A percentile compares a stretch with the other conserved stretches of the same genome.
phyloP scores from a whole-genome alignment of 2,113 vertebrate genomes.

The Ctenomys sociabilis region DNA sequence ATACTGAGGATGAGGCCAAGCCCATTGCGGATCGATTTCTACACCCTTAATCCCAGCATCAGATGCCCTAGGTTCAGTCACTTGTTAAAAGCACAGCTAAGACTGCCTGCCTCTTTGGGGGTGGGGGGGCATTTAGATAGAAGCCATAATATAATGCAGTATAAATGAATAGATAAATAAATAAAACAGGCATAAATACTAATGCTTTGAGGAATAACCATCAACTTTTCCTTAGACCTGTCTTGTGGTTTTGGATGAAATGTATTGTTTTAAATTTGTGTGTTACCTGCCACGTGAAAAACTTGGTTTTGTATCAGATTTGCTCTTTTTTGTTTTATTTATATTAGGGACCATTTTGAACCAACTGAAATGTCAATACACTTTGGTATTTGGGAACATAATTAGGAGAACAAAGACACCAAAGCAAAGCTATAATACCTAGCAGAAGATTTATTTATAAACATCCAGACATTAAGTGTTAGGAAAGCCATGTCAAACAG shows the following conservation, averaged over 20 bases:
- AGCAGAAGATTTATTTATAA: constrained; percentile 66
- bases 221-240: neutral
- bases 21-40: neutral
- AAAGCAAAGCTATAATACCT: constrained; percentile 77
- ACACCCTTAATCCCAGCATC: neutral
- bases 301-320: neutral
- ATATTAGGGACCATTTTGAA: constrained; percentile 51
- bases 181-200: neutral
- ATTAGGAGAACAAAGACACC: constrained; percentile 60
- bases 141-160: neutral
- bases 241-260: neutral
- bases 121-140: neutral
- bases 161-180: neutral
- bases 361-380: constrained; percentile 70
- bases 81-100: no score
- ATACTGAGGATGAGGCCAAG: no score
- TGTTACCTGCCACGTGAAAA: constrained; percentile 3
- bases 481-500: constrained; percentile 59
- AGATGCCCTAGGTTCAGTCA: neutral
- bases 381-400: constrained; percentile 78
- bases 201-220: neutral
- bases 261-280: neutral
- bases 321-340: neutral
- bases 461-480: constrained; percentile 46
- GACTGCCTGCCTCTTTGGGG: neutral